Conservation (phyloP, 1,140 invertebrate genomes). For the Anadara kagoshimensis region DNA sequence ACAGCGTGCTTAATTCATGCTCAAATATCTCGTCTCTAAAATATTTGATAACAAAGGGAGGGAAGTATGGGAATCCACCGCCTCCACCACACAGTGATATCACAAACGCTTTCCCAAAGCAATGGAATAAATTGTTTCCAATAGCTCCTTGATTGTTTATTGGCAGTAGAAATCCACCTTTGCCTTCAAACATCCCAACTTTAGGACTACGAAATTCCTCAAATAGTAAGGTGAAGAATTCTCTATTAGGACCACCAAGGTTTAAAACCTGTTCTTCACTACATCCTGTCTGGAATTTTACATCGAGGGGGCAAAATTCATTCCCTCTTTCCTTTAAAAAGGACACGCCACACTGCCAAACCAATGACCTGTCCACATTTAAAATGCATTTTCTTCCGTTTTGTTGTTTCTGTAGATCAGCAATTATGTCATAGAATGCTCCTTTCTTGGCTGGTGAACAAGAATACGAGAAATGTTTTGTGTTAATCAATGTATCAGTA, state of each 20-base stretch:
- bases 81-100: constrained; percentile 37
- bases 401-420: constrained; percentile 4
- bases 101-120: constrained; percentile 43
- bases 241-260: constrained; percentile 32
- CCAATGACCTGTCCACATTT: constrained; percentile 4
- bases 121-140: constrained; percentile 15
- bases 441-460: background rate
- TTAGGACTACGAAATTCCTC: constrained; percentile 27
- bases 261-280: constrained; percentile 17
- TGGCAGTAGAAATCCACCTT: constrained; percentile 33
- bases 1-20: constrained; percentile 38
- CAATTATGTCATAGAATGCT: background rate
- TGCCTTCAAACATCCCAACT: constrained; percentile 35
- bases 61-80: constrained; percentile 48
- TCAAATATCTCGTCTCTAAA: constrained; percentile 34
- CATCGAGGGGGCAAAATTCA: constrained; percentile 27
- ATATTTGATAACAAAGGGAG: constrained; percentile 43
- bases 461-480: background rate
- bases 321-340: constrained; percentile 20
- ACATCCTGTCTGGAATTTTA: constrained; percentile 15
- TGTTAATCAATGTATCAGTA: no score
- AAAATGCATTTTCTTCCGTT: constrained; percentile 15
- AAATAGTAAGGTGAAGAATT: constrained; percentile 36
- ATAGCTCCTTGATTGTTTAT: constrained; percentile 30
- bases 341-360: constrained; percentile 7